Conservation (phyloP, 1,140 invertebrate species). For the Eriocheir sinensis region DNA sequence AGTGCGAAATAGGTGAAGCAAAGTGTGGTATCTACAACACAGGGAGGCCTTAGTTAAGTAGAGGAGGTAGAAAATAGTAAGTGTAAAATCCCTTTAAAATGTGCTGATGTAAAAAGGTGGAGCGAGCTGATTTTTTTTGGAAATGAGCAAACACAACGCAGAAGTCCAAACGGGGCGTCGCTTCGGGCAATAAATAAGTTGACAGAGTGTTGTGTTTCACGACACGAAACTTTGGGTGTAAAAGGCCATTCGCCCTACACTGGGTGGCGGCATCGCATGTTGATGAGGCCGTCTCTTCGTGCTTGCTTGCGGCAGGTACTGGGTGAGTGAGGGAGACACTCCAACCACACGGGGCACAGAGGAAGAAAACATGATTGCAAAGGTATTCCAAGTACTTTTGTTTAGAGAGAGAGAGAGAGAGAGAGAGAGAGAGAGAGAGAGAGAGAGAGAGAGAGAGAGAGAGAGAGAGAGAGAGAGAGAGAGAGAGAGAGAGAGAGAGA, state of each 20-base stretch:
- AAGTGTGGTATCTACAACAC: no score
- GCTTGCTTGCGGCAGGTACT: background rate
- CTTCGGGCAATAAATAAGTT: background rate
- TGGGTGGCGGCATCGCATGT: background rate
- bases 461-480: slow-evolving; percentile 22
- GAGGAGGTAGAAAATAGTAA: no score
- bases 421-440: slow-evolving; percentile 22
- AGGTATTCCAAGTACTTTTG: background rate
- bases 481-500: slow-evolving; percentile 22
- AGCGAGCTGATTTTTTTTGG: background rate
- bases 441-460: slow-evolving; percentile 22
- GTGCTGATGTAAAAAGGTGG: background rate
- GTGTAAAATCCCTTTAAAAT: no score
- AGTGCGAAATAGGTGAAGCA: no score
- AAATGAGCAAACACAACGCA: background rate
- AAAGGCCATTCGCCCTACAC: background rate
- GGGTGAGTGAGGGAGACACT: background rate
- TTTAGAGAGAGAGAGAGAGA: slow-evolving; percentile 22
- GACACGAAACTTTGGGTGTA: background rate
- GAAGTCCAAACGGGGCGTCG: background rate
- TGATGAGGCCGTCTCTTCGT: background rate
- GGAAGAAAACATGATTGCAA: background rate
- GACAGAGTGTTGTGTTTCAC: slow-evolving; percentile 2
- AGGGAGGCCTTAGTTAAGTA: no score
- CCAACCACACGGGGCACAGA: background rate